Percentiles rank a stretch among this genome's conserved stretches.
phyloP scores from a whole-genome alignment of 2,888 invertebrate genomes.

The Machimus atricapillus region DNA sequence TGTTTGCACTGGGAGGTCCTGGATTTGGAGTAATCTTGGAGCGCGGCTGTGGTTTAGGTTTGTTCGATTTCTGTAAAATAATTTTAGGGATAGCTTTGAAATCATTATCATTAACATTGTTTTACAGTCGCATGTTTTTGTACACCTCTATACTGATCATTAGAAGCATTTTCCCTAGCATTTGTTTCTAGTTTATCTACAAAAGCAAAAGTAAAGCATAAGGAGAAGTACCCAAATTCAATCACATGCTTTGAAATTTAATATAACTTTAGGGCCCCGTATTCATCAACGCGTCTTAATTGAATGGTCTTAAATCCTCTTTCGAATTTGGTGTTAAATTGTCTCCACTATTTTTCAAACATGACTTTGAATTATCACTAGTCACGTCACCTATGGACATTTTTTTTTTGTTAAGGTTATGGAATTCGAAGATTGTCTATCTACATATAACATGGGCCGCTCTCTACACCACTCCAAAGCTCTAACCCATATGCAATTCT shows the following conservation, averaged over 20 bases:
- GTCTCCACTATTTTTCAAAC: too few species aligned
- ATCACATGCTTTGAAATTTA: neutral
- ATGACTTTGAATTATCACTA: too few species aligned
- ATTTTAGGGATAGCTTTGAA: neutral
- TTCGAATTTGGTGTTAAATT: too few species aligned
- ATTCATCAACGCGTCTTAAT: too few species aligned
- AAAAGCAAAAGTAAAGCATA: neutral
- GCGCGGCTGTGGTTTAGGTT: constrained; percentile 80
- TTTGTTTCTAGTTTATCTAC: neutral
- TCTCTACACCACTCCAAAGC: too few species aligned
- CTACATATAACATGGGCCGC: too few species aligned
- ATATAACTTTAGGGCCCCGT: too few species aligned
- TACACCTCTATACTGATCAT: neutral
- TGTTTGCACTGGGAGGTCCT: constrained; percentile 52
- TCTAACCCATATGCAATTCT: too few species aligned
- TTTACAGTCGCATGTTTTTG: neutral
- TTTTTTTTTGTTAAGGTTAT: too few species aligned
- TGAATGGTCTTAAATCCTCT: too few species aligned
- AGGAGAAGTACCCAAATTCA: neutral
- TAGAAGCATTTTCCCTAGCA: neutral
- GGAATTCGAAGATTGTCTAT: too few species aligned
- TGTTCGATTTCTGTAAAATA: constrained; percentile 63
- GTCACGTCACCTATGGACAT: too few species aligned
- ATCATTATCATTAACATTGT: neutral
- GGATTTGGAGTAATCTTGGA: constrained; percentile 67